Evolutionary conservation across 2,888 invertebrate species (phyloP).

Genomic region (Timema cristinae): DNA sequence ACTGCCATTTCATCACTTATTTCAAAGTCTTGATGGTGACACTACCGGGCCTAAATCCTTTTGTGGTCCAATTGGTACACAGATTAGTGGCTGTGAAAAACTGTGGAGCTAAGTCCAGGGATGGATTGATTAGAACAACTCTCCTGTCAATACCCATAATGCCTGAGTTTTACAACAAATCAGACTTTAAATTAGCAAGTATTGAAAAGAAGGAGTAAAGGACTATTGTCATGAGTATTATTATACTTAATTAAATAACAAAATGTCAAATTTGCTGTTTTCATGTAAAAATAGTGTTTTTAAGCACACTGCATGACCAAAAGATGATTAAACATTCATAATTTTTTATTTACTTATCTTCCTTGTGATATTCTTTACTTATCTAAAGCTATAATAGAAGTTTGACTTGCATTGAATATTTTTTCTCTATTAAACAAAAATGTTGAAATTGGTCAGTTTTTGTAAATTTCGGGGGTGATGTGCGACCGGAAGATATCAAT

Average conservation of each 20-base stretch:
- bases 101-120: neutral
- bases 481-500: no score
- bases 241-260: no score
- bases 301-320: neutral
- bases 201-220: no score
- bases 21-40: constrained; percentile 24
- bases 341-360: constrained; percentile 4
- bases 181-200: constrained; percentile 1
- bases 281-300: neutral
- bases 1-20: constrained; percentile 19
- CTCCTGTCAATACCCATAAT: neutral
- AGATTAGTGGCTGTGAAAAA: constrained; percentile 26
- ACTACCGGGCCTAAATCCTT: constrained; percentile 29
- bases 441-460: neutral
- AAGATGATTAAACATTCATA: neutral
- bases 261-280: no score
- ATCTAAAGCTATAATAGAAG: constrained; percentile 10
- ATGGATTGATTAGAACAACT: neutral
- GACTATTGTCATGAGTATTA: no score
- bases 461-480: no score
- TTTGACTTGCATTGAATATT: neutral
- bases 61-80: constrained; percentile 26
- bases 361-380: neutral
- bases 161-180: neutral
- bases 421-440: neutral